Evolutionary conservation across 2,888 invertebrate genomes (phyloP).

Genomic region (Lasius fuliginosus): DNA sequence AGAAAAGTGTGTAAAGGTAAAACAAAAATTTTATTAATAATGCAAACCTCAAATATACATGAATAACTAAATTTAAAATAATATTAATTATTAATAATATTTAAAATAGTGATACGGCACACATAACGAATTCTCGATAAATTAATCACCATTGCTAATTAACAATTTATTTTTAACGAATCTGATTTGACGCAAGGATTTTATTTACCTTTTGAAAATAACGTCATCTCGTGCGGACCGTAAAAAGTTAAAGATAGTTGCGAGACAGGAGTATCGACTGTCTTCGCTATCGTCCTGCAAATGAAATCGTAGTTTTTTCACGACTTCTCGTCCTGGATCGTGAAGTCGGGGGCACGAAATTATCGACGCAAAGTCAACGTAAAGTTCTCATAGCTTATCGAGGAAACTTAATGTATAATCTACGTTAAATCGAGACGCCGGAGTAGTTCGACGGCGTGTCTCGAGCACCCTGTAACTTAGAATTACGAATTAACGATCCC

Average conservation of each 20-base stretch:
- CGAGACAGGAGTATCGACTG: constrained; percentile 81
- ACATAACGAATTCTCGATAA: constrained; percentile 42
- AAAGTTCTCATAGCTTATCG: constrained; percentile 46
- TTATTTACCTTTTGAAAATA: constrained; percentile 14
- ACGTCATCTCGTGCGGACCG: constrained; percentile 9
- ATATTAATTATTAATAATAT: neutral
- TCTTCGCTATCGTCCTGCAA: constrained; percentile 58
- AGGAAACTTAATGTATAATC: constrained; percentile 52
- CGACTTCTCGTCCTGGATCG: constrained; percentile 38
- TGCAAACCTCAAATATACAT: neutral
- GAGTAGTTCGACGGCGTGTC: constrained; percentile 79
- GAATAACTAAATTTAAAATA: neutral
- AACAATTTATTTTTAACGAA: constrained; percentile 56
- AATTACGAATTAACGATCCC: constrained; percentile 56
- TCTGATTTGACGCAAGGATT: constrained; percentile 32
- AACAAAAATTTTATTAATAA: neutral
- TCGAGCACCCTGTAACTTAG: constrained; percentile 71
- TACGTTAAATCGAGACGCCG: constrained; percentile 68
- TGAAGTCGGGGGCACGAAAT: constrained; percentile 5
- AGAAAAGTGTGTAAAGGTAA: neutral
- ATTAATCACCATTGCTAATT: constrained; percentile 50
- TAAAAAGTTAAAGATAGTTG: constrained; percentile 39
- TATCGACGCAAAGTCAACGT: constrained; percentile 10
- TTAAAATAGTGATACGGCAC: constrained; percentile 4
- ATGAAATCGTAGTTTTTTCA: constrained; percentile 38